Evolutionary conservation across 2,113 vertebrate species (phyloP).

Genomic region (Lepisosteus osseus): DNA sequence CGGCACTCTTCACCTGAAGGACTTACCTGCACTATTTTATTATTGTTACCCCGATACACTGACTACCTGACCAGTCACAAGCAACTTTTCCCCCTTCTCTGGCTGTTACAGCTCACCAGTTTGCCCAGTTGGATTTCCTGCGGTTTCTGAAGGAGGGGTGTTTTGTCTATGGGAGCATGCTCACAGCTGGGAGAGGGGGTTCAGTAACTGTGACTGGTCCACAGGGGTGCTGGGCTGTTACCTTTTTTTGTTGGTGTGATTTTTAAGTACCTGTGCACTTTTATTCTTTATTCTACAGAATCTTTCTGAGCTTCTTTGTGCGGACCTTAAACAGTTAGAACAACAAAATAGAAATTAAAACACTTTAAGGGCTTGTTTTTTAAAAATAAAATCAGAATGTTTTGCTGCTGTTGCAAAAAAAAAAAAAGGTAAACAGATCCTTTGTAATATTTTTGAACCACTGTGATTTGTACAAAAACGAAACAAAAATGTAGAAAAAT

Average conservation of each 20-base stretch:
- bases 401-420: slow-evolving; percentile 65
- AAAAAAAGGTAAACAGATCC: slow-evolving; percentile 43
- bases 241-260: slow-evolving; percentile 4
- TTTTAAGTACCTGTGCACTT: slow-evolving; percentile 12
- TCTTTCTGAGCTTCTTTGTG: slow-evolving; percentile 48
- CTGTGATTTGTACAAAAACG: slow-evolving; percentile 72
- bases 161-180: too few species aligned
- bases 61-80: too few species aligned
- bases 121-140: too few species aligned
- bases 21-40: too few species aligned
- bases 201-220: too few species aligned
- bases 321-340: slow-evolving; percentile 36
- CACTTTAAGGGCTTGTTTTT: slow-evolving; percentile 65
- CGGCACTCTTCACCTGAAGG: too few species aligned
- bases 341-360: slow-evolving; percentile 43
- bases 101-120: too few species aligned
- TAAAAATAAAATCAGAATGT: slow-evolving; percentile 61
- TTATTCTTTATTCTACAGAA: slow-evolving; percentile 31
- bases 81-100: too few species aligned
- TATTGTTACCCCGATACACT: too few species aligned
- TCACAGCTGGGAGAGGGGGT: too few species aligned
- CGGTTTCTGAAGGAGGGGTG: too few species aligned
- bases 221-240: background rate
- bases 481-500: slow-evolving; percentile 29
- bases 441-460: slow-evolving; percentile 75